Base-by-base conservation (phyloP, 2,113 vertebrate species). In the Pantherophis guttatus region DNA sequence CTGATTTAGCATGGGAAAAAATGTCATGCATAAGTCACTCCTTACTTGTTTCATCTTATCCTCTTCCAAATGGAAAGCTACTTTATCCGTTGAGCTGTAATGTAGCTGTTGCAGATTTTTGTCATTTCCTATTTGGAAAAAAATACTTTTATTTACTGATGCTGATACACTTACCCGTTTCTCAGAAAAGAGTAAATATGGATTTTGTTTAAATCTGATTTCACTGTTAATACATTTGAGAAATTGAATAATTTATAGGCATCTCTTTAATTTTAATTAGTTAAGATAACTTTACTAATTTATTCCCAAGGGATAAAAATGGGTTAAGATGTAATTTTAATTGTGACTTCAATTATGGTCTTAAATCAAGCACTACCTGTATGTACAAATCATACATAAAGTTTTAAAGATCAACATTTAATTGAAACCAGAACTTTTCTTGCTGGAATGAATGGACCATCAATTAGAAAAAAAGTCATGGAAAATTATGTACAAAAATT, bases 121-220 rank as follows among this genome's bases (percentile, higher is more conserved):
- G 94, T 90, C 90, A 94, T 88, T 94, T 86, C 94, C 97, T 97
- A 2, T 95, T 97, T 48, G 85, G 92, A 91, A 91, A 90, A 94
- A 19, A 11, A 59, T 7, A 90, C 87, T 8, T 75, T 12, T 88
- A 87, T 91, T 50, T 48, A 4, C 19, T 23, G 1, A 39, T 0
- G 39, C 50, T 1, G 3, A 88, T 19, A 70, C 54, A 8, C 75
- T 57, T 17, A 15, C 3, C 3, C 86, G 88, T 89, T 54, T 88
- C 23, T 65, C 91, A 86, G 54, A 9, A 0, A 92, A 88, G 48
- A 5, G 3, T 62, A 53, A 55, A 93, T 0, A 0, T 12, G 50
- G 44, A 55, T 85, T 65, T 19, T 53, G 70, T 54, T 93, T 33
- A 54, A 44, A 52, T 23, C 52, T 90, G 15, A 87, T 23, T 50